These are phyloP conservation scores for Bolborhynchus lineola DNA, from an alignment of 2,113 vertebrate genomes.

Conservation along the genomic window DNA sequence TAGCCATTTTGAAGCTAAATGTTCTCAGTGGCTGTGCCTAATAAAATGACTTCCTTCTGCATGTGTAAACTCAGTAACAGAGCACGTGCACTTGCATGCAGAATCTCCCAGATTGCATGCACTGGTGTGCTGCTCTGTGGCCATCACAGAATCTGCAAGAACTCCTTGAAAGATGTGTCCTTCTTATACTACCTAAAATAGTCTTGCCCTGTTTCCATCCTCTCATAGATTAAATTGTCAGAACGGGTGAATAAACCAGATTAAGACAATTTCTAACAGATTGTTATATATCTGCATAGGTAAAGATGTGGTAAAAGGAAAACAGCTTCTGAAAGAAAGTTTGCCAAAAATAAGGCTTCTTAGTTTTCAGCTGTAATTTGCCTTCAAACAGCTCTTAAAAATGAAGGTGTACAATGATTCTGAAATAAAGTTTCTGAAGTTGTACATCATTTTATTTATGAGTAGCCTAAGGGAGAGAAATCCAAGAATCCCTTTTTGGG, in stretches of 20 bases:
- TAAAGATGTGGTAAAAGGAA: background rate
- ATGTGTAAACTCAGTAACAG: background rate
- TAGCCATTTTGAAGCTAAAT: background rate
- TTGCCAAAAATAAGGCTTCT: background rate
- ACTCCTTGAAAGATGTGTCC: background rate
- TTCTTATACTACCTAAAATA: background rate
- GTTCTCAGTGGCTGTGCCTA: background rate
- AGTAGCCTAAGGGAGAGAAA: conserved; percentile 58
- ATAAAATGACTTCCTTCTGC: background rate
- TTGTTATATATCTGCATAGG: background rate
- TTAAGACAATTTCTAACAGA: background rate
- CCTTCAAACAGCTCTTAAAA: conserved; percentile 23
- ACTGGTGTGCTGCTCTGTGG: background rate
- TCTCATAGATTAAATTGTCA: background rate
- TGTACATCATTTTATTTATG: conserved; percentile 60
- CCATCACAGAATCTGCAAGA: background rate
- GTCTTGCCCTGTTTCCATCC: background rate
- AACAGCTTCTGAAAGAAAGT: background rate
- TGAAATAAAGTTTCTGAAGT: conserved; percentile 41
- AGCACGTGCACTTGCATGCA: fast-evolving
- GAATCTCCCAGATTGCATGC: background rate
- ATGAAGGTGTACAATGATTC: conserved; percentile 12
- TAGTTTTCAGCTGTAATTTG: conserved; percentile 33
- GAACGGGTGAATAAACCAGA: background rate
- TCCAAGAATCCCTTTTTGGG: conserved; percentile 44